Evolutionary conservation across 1,140 invertebrate genomes (phyloP).

Genomic region (Trachymyrmex cornetzi): DNA sequence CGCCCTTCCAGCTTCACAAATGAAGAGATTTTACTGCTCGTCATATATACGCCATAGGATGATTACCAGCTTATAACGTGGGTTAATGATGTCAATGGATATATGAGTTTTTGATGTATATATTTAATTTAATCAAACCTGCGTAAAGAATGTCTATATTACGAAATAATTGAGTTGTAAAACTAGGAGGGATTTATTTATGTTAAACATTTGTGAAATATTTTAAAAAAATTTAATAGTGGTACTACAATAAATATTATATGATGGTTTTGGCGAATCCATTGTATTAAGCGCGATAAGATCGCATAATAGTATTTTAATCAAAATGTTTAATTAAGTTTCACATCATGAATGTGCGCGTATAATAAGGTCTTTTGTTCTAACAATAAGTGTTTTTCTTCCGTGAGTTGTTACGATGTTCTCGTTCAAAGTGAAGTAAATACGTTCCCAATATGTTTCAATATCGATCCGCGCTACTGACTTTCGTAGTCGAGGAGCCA

Average conservation of each 20-base stretch:
- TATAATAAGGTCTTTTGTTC: not conserved
- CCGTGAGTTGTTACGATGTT: slow-evolving; percentile 18
- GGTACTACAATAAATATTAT: not conserved
- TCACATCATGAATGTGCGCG: not conserved
- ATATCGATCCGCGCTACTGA: slow-evolving; percentile 8
- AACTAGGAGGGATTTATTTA: not conserved
- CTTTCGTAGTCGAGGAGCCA: slow-evolving; percentile 13
- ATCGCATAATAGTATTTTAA: slow-evolving; percentile 16
- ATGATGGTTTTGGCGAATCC: not conserved
- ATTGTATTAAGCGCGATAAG: not conserved
- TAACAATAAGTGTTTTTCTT: not conserved
- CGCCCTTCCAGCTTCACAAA: not conserved
- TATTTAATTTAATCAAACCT: not conserved
- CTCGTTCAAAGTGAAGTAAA: slow-evolving; percentile 19
- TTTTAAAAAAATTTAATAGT: not conserved
- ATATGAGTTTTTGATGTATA: not conserved
- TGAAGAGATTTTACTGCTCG: slow-evolving; percentile 15
- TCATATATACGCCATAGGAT: not conserved
- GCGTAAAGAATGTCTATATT: not conserved
- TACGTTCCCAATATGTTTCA: slow-evolving; percentile 38
- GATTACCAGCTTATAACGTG: not conserved
- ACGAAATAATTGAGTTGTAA: not conserved
- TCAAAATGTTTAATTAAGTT: slow-evolving; percentile 42
- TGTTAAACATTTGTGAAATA: not conserved
- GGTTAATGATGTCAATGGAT: slow-evolving; percentile 1